Conservation (phyloP, 2,888 invertebrate genomes). For the Ypsolopha sequella region DNA sequence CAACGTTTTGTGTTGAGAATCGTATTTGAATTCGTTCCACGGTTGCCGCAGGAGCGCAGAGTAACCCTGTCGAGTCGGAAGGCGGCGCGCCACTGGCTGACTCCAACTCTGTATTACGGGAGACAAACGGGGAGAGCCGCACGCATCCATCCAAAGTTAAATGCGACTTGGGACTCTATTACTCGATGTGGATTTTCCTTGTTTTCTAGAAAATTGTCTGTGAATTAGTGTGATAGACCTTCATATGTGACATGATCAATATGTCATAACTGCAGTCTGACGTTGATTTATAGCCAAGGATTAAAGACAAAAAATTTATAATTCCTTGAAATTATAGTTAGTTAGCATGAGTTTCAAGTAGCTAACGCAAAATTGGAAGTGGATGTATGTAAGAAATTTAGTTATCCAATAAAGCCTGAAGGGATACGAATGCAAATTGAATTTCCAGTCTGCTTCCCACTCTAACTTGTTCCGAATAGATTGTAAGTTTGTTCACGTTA, state of each 20-base stretch:
- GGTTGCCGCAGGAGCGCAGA: slow-evolving; percentile 20
- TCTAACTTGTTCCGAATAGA: slow-evolving; percentile 1
- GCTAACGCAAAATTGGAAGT: neutral
- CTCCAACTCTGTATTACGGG: slow-evolving; percentile 1
- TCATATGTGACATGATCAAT: neutral
- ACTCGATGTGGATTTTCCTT: neutral
- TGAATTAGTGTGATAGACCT: neutral
- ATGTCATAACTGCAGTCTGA: neutral
- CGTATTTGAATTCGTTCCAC: slow-evolving; percentile 47
- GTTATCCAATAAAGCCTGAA: neutral
- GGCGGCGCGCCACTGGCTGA: slow-evolving; percentile 47
- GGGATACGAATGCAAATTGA: slow-evolving; percentile 2
- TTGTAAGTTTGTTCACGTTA: neutral
- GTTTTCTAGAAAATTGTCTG: neutral
- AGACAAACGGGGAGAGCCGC: neutral
- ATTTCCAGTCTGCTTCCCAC: slow-evolving; percentile 2
- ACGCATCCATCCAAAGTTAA: neutral
- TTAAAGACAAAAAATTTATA: neutral
- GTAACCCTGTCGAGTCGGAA: slow-evolving; percentile 32
- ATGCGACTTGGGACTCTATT: neutral
- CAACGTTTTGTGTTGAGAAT: slow-evolving; percentile 16
- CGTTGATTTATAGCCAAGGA: neutral
- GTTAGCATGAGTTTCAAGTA: neutral
- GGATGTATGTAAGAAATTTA: neutral
- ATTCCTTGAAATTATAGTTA: neutral